Evolutionary conservation across 2,888 invertebrate genomes (phyloP), one percentile per base, ranked within the genome.

Genomic region (Drosophila nr. medialis): DNA sequence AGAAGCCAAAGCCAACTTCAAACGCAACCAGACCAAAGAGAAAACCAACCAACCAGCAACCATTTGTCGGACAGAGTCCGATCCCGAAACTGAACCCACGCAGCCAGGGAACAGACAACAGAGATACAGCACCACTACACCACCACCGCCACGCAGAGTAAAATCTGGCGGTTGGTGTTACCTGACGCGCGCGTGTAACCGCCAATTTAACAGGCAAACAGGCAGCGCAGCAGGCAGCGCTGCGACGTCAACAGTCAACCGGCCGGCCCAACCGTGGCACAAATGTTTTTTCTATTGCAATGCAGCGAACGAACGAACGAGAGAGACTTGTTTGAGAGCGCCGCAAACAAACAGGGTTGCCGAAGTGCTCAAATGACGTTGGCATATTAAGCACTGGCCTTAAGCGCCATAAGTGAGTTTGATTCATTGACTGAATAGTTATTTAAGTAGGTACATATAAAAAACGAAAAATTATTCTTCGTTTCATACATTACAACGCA

Each of bases 201-300:
- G 91, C 91, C 91, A 91, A 91, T 91, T 83, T 91, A 91, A 89
- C 90, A 91, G 91, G 91, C 91, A 72, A 89, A 76, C 91, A 91
- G 85, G 73, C 84, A 76, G 77, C 68, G 74, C 70, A 88, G 80
- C 75, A 86, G 78, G 89, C 77, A 63, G 60, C 65, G 64, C 78
- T 51, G 69, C 63, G 54, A 61, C 60, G 53, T 29, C 62, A 45
- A 62, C 48, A 74, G 58, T 58, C 60, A 77, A 72, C 70, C 64
- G 59, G 66, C 78, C 69, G 70, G 80, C 58, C 53, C n/a, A 42
- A 42, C 27, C 13, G 11, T 13, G 21, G 45, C 21, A 56, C 42
- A 36, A 60, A 34, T 50, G 38, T 38, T 51, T 38, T 49, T 50
- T 36, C 13, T 15, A 10, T 50, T 29, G 51, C 56, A 66, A 27